phyloP scores from a whole-genome alignment of 2,113 vertebrate species.

The Psephotus haematonotus region DNA sequence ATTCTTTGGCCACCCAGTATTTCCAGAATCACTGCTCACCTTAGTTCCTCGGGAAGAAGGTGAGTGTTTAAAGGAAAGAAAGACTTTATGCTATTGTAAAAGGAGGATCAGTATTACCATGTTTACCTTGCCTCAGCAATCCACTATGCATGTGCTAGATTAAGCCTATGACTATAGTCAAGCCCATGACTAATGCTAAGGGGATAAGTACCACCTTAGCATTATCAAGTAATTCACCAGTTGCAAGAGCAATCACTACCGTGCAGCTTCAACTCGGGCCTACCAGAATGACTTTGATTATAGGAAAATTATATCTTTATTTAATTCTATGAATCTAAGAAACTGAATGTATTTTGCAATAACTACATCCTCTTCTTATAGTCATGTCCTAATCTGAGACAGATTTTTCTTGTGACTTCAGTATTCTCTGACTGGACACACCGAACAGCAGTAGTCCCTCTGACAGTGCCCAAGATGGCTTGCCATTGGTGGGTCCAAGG shows the following conservation, averaged over 20 bases:
- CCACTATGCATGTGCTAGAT: background rate
- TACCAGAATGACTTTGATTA: background rate
- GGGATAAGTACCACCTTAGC: background rate
- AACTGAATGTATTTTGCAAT: background rate
- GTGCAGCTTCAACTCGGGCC: background rate
- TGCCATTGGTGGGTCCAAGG: background rate
- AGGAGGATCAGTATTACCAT: background rate
- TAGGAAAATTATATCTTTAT: background rate
- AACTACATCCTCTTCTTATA: background rate
- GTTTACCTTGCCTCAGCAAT: background rate
- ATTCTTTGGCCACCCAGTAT: background rate
- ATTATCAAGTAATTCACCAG: background rate
- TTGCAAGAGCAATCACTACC: background rate
- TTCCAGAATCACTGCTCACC: background rate
- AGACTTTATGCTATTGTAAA: background rate
- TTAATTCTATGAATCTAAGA: background rate
- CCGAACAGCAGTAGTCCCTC: background rate
- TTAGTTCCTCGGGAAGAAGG: background rate
- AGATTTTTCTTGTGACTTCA: background rate
- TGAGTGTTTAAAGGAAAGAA: background rate
- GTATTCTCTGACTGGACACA: background rate
- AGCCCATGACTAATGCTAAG: background rate
- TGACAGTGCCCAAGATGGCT: background rate
- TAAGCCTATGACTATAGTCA: background rate
- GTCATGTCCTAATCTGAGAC: background rate